Conservation (phyloP, 2,113 vertebrate genomes). For the Calonectris borealis region DNA sequence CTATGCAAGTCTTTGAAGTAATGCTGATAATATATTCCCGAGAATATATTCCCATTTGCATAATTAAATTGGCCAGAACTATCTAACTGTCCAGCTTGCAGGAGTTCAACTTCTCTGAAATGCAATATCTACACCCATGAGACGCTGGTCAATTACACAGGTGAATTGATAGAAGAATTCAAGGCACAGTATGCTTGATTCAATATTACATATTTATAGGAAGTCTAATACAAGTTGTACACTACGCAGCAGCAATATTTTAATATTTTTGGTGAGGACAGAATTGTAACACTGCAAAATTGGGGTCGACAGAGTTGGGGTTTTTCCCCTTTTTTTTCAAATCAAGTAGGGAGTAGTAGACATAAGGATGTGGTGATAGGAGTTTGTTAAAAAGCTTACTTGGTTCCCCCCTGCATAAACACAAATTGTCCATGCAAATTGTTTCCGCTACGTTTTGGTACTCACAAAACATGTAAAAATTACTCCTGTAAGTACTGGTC, state of each 20-base stretch:
- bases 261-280: background rate
- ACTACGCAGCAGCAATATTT: background rate
- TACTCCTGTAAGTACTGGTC: background rate
- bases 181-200: slow-evolving; percentile 14
- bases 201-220: slow-evolving; percentile 25
- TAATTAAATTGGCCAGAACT: slow-evolving; percentile 65
- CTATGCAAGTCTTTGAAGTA: slow-evolving; percentile 32
- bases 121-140: background rate
- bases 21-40: slow-evolving; percentile 9
- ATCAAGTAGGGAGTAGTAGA: background rate
- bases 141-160: slow-evolving; percentile 34
- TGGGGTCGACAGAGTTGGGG: background rate
- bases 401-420: background rate
- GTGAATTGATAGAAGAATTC: slow-evolving; percentile 23
- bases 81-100: slow-evolving; percentile 33
- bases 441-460: background rate
- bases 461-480: background rate
- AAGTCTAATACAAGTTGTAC: background rate
- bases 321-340: background rate
- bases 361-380: background rate
- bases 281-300: background rate
- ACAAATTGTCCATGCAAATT: background rate
- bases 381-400: background rate
- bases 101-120: slow-evolving; percentile 46
- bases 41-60: slow-evolving; percentile 58